Evolutionary conservation across 2,888 invertebrate genomes (phyloP).

Genomic region (Nymphalis c-album): DNA sequence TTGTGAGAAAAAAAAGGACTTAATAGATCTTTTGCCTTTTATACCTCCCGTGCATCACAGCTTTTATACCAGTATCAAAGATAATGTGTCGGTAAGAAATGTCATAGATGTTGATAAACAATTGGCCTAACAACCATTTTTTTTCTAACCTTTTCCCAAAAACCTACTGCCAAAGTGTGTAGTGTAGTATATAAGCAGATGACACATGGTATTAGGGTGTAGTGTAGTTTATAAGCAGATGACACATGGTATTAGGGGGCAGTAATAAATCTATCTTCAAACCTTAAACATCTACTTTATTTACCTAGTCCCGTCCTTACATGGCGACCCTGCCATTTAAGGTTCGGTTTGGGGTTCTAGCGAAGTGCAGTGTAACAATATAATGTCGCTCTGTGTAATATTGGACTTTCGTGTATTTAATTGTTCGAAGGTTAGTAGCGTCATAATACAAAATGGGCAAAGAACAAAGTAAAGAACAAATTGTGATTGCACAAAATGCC

Average conservation of each 20-base stretch:
- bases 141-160: too few species aligned
- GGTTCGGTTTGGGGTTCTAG: not conserved
- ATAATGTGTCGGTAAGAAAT: slow-evolving; percentile 10
- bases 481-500: too few species aligned
- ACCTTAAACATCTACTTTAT: not conserved
- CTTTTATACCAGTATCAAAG: slow-evolving; percentile 17
- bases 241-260: too few species aligned
- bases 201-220: too few species aligned
- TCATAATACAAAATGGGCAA: too few species aligned
- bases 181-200: too few species aligned
- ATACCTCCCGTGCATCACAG: slow-evolving; percentile 10
- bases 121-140: too few species aligned
- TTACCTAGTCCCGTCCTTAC: not conserved
- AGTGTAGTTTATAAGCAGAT: not conserved
- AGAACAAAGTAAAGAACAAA: too few species aligned
- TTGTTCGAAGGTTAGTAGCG: not conserved
- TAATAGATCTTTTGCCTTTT: slow-evolving; percentile 15
- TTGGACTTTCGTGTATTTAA: slow-evolving; percentile 1
- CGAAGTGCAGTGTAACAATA: not conserved
- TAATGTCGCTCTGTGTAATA: slow-evolving; percentile 1
- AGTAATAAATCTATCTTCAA: slow-evolving; percentile 1
- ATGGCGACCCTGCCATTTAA: not conserved
- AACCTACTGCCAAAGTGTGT: too few species aligned
- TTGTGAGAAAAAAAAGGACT: too few species aligned
- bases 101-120: slow-evolving; percentile 5